A percentile compares a stretch with the other conserved stretches of the same genome.
phyloP scores from a whole-genome alignment of 92 coral and sea anemone species.

The Palythoa heliodiscus region DNA sequence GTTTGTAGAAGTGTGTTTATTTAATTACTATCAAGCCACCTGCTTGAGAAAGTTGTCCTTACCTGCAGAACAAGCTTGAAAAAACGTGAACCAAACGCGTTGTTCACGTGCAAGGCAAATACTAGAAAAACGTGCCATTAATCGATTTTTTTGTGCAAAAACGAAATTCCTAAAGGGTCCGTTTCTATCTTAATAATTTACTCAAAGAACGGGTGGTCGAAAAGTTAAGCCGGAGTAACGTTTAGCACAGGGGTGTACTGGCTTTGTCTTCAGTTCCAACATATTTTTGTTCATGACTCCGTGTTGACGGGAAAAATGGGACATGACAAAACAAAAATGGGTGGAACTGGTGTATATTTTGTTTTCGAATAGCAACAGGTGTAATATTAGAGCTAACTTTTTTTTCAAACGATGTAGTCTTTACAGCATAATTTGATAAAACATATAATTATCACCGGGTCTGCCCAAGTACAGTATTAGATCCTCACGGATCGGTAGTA shows the following conservation, averaged over 20 bases:
- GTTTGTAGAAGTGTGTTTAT: constrained; percentile 2
- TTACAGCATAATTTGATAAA: too few relatives aligned
- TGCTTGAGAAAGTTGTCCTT: neutral
- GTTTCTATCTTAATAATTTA: neutral
- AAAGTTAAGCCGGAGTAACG: neutral
- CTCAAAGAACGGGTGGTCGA: too few relatives aligned
- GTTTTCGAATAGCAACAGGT: neutral
- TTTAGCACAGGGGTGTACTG: neutral
- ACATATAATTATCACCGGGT: too few relatives aligned
- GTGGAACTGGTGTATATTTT: constrained; percentile 2
- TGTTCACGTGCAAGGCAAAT: neutral
- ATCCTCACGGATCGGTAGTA: too few relatives aligned
- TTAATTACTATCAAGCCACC: neutral
- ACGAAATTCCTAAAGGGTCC: neutral
- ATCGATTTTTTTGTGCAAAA: neutral
- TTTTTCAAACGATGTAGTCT: too few relatives aligned
- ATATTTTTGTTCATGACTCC: constrained; percentile 9
- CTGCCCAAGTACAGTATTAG: too few relatives aligned
- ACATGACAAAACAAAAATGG: constrained; percentile 6
- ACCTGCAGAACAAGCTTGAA: neutral
- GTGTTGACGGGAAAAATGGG: neutral
- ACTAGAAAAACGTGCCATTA: neutral
- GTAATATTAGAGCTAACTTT: neutral
- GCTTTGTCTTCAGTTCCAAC: neutral
- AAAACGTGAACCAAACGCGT: neutral